Percentiles rank a stretch among this genome's conserved stretches.
Evolutionary conservation across 2,797 vertebrate species (phyloP).

Genomic region (Buceros bicornis): DNA sequence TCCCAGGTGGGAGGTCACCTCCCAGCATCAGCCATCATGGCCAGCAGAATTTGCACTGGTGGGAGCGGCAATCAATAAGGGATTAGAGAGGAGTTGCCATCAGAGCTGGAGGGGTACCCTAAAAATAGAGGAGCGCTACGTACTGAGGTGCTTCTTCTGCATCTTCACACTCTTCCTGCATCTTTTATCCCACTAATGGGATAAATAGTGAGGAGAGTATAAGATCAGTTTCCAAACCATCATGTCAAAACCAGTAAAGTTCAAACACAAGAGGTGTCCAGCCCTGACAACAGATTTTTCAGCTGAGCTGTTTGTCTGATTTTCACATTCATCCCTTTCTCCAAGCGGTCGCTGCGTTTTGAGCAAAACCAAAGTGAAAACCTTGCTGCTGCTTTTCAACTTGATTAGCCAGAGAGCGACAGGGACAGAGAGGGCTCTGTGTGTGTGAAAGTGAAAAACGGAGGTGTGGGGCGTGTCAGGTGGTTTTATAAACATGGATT

Average conservation of each 20-base stretch:
- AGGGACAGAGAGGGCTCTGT: not conserved
- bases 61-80: not conserved
- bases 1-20: not conserved
- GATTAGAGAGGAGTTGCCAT: not conserved
- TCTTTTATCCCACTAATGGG: not conserved
- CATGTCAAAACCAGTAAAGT: not conserved
- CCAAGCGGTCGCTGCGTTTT: not conserved
- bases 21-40: not conserved
- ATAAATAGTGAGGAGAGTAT: not conserved
- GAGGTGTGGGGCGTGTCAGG: constrained; percentile 1
- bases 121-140: not conserved
- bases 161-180: accelerated
- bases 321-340: not conserved
- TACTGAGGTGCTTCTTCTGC: not conserved
- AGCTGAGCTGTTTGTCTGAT: not conserved
- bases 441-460: not conserved
- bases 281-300: not conserved
- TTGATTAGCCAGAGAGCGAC: not conserved
- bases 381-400: not conserved
- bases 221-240: not conserved
- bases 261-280: not conserved
- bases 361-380: constrained; percentile 17
- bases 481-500: constrained; percentile 41
- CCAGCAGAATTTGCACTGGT: not conserved
- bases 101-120: not conserved